phyloP scores from a whole-genome alignment of 2,888 invertebrate species.

The Dendrolimus houi region DNA sequence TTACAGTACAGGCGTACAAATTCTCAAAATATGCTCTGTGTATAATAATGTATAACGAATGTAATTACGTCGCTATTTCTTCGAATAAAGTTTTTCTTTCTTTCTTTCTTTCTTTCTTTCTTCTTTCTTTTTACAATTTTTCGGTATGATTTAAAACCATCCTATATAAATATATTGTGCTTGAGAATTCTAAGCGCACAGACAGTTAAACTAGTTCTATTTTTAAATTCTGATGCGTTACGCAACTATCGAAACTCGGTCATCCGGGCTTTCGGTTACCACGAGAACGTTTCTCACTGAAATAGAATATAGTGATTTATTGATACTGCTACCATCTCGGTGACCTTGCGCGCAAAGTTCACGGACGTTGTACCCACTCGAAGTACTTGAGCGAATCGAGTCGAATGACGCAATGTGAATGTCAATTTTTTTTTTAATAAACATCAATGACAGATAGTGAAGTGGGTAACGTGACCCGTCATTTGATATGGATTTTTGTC shows the following conservation, averaged over 20 bases:
- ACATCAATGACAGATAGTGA: conserved; percentile 6
- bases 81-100: too few relatives aligned
- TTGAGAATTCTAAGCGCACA: too few relatives aligned
- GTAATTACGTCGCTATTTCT: too few relatives aligned
- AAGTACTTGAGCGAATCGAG: not conserved
- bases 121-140: too few relatives aligned
- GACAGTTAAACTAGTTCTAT: conserved; percentile 19
- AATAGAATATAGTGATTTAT: conserved; percentile 53
- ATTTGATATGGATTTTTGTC: too few relatives aligned
- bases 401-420: not conserved
- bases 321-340: conserved; percentile 15
- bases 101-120: too few relatives aligned
- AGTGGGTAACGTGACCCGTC: not conserved
- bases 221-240: conserved; percentile 38
- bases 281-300: conserved; percentile 40
- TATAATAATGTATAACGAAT: too few relatives aligned
- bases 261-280: conserved; percentile 45
- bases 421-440: conserved; percentile 10
- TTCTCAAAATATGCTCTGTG: too few relatives aligned
- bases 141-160: too few relatives aligned
- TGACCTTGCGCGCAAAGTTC: conserved; percentile 72
- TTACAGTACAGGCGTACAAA: too few relatives aligned
- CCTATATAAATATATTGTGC: too few relatives aligned
- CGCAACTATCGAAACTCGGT: conserved; percentile 60
- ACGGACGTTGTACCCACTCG: conserved; percentile 35